Evolutionary conservation across 2,113 vertebrate species (phyloP), one percentile per base, ranked within the genome.

Genomic region (Gambusia affinis): DNA sequence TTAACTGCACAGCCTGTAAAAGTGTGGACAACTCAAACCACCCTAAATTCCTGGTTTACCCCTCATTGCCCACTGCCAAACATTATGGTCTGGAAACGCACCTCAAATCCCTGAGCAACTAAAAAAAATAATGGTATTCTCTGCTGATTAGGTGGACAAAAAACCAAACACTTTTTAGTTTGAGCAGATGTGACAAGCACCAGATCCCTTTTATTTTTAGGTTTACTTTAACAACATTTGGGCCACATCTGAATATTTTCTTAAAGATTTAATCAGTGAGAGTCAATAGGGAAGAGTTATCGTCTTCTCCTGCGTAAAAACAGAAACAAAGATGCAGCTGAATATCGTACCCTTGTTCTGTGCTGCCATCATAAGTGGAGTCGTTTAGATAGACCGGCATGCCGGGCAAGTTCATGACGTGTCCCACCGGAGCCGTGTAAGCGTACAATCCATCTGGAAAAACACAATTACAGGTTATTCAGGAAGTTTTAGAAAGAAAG

Each of bases 301-400:
- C 33, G 30, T 37, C 37, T 39, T 31, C 51, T 78, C 75, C 27
- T 63, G 67, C 27, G 72, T 75, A 27, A 64, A 76, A 70, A 72
- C 66, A 1, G 37, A 75, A 75, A 78, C n/a, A 64, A 61, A 42
- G 60, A 30, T 67, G 31, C 19, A 1, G n/a, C 60, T 64, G 62
- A 44, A 66, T 42, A 29, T 63, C 88, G 95, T 90, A 98, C 97
- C 95, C 95, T 84, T 93, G 93, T 27, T 94, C 91, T 0, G 88
- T 93, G 88, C 93, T 94, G 2, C 97, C 97, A 1, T 99, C 97
- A 0, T 98, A 99, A 69, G 96, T 97, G 77, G 97, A 98, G 90
- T 99, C 97, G 0, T 99, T 99, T 54, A 99, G 94, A 90, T 95
- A 89, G 29, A 97, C 81, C 0, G 94, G 88, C 1, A 91, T 88